Evolutionary conservation across 2,113 vertebrate genomes (phyloP).

Genomic region (Paracanthobrama guichenoti): DNA sequence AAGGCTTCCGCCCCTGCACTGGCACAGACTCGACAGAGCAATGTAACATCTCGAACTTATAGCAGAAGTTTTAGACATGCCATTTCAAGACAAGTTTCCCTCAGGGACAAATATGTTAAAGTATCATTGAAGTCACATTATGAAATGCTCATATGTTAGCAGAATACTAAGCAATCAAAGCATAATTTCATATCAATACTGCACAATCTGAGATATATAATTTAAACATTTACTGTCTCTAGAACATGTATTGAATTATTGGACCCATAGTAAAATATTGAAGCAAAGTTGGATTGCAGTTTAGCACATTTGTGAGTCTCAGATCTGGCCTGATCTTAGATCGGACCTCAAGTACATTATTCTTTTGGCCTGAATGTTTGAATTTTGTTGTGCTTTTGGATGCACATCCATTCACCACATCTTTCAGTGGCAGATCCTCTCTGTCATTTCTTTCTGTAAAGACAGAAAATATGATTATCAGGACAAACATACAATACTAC

Average conservation of each 20-base stretch:
- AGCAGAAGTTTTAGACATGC: neutral
- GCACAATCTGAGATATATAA: neutral
- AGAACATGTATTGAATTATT: neutral
- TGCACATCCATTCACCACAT: neutral
- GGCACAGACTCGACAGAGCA: conserved; percentile 15
- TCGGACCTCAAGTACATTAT: conserved; percentile 19
- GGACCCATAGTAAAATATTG: neutral
- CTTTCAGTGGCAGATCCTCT: conserved; percentile 80
- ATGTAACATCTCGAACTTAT: neutral
- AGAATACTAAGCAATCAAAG: neutral
- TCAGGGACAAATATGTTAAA: neutral
- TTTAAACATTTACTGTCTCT: neutral
- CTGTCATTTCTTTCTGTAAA: conserved; percentile 83
- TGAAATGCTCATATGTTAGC: neutral
- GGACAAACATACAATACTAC: neutral
- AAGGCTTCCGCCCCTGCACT: neutral
- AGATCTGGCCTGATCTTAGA: neutral
- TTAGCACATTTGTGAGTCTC: conserved; percentile 5
- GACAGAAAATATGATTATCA: conserved; percentile 47
- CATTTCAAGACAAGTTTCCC: neutral
- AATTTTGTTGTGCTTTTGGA: conserved; percentile 49
- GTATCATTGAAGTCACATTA: neutral
- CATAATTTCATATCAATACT: neutral
- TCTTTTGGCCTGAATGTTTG: neutral
- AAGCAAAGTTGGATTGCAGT: neutral